These are phyloP conservation scores for Tenthredo mesomela DNA, from an alignment of 2,888 invertebrate genomes.

Conservation along the genomic window DNA sequence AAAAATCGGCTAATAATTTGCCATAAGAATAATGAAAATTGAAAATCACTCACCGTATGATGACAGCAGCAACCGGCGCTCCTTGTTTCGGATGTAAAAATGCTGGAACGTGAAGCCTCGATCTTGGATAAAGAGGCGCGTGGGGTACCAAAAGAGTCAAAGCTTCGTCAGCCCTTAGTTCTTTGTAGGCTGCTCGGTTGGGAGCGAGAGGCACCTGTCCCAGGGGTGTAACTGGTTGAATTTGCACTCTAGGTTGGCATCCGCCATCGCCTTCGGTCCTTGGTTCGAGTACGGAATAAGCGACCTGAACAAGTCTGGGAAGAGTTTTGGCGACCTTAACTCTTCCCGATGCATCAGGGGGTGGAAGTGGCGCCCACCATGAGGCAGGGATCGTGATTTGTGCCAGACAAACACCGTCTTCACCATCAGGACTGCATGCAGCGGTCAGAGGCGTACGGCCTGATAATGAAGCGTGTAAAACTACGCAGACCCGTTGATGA, in stretches of 20 bases:
- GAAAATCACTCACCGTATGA: slow-evolving; percentile 84
- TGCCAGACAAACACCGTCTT: slow-evolving; percentile 95
- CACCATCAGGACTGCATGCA: slow-evolving; percentile 95
- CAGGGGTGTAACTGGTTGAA: slow-evolving; percentile 81
- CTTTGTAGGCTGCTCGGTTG: slow-evolving; percentile 90
- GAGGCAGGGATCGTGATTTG: slow-evolving; percentile 91
- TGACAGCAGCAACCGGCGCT: slow-evolving; percentile 87
- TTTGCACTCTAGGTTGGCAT: slow-evolving; percentile 88
- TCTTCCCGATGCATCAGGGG: slow-evolving; percentile 80
- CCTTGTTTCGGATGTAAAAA: slow-evolving; percentile 88
- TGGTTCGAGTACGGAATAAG: slow-evolving; percentile 94
- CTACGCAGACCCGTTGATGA: slow-evolving; percentile 89
- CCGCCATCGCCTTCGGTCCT: slow-evolving; percentile 83
- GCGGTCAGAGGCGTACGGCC: slow-evolving; percentile 86
- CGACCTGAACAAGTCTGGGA: slow-evolving; percentile 88
- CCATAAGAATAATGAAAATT: not conserved
- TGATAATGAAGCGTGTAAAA: slow-evolving; percentile 86
- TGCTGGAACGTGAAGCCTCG: slow-evolving; percentile 94
- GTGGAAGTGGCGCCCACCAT: slow-evolving; percentile 92
- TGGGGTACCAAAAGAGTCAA: slow-evolving; percentile 93
- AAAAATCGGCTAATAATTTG: not conserved
- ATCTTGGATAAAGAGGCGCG: slow-evolving; percentile 93
- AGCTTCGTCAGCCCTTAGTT: slow-evolving; percentile 90
- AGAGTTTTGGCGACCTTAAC: slow-evolving; percentile 81
- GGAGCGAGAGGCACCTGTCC: slow-evolving; percentile 86